Percentiles rank a stretch among this genome's conserved stretches.
Conservation (phyloP, 2,888 invertebrate species). For the Orchesellides sinensis region DNA sequence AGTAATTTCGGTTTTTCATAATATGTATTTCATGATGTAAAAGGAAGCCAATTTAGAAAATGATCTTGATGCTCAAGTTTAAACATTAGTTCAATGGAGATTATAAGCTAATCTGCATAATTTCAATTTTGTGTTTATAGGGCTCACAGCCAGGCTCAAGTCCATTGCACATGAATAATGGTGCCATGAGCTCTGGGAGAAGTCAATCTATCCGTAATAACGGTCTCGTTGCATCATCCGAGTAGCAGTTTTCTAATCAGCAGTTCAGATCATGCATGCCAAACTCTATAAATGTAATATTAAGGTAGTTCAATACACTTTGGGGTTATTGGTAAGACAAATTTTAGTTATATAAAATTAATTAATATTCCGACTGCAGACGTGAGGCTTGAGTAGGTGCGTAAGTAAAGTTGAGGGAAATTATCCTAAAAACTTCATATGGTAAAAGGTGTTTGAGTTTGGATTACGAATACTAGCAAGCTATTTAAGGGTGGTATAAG, state of each 20-base stretch:
- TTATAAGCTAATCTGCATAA: no score
- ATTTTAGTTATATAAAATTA: background rate
- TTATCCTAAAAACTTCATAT: no score
- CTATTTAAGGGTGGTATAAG: no score
- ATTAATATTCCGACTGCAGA: no score
- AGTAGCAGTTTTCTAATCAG: conserved; percentile 46
- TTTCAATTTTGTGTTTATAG: conserved; percentile 14
- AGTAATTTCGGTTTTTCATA: no score
- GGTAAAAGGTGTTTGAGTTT: no score
- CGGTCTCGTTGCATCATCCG: conserved; percentile 46
- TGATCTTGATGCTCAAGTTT: background rate
- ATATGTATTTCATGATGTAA: no score
- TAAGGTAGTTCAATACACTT: background rate
- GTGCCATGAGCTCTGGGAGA: conserved; percentile 55
- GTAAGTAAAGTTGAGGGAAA: no score
- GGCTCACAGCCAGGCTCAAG: conserved; percentile 58
- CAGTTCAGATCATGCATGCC: conserved; percentile 53
- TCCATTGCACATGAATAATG: conserved; percentile 58
- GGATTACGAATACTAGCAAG: no score
- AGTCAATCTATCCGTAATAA: conserved; percentile 57
- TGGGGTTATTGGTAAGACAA: no score
- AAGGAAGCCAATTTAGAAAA: background rate
- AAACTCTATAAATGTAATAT: conserved; percentile 42
- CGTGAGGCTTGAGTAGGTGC: no score
- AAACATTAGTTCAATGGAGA: background rate